Conservation (phyloP, 2,797 vertebrate genomes). For the Chromis chromis region DNA sequence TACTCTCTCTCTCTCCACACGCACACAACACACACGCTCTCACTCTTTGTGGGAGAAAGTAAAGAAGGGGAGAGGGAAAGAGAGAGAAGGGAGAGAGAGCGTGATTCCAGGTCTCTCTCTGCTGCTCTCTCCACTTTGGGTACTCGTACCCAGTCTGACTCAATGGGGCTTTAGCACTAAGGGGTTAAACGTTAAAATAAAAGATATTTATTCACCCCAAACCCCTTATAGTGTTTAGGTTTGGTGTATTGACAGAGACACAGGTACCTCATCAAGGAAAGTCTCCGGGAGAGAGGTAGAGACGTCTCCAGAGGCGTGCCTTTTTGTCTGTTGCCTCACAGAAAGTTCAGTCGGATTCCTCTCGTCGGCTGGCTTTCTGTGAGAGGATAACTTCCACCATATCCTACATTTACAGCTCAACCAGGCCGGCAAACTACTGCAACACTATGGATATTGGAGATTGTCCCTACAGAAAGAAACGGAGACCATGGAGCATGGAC, state of each 20-base stretch:
- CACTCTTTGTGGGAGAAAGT: slow-evolving; percentile 82
- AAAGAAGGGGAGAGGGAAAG: slow-evolving; percentile 77
- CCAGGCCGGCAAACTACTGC: slow-evolving; percentile 61
- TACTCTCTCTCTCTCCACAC: slow-evolving; percentile 57
- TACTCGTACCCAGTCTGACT: slow-evolving; percentile 79
- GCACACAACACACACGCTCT: slow-evolving; percentile 66
- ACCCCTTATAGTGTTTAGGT: slow-evolving; percentile 68
- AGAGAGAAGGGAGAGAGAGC: slow-evolving; percentile 78
- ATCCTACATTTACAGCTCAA: slow-evolving; percentile 69
- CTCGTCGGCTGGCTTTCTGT: slow-evolving; percentile 79
- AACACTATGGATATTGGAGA: slow-evolving; percentile 85
- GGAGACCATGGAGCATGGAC: slow-evolving; percentile 82
- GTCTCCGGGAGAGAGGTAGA: slow-evolving; percentile 67
- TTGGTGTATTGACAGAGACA: slow-evolving; percentile 72
- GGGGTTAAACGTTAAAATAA: slow-evolving; percentile 78
- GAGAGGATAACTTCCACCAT: slow-evolving; percentile 75
- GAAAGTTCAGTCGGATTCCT: slow-evolving; percentile 76
- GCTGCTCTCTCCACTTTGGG: slow-evolving; percentile 83
- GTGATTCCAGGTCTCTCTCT: slow-evolving; percentile 84
- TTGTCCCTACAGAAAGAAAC: slow-evolving; percentile 83
- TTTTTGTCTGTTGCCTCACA: slow-evolving; percentile 72
- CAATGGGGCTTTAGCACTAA: slow-evolving; percentile 85
- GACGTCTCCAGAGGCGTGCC: slow-evolving; percentile 77
- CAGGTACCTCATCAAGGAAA: slow-evolving; percentile 66
- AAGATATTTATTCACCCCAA: slow-evolving; percentile 78